phyloP scores from a whole-genome alignment of 2,113 vertebrate genomes.

The Marmota flaviventris region DNA sequence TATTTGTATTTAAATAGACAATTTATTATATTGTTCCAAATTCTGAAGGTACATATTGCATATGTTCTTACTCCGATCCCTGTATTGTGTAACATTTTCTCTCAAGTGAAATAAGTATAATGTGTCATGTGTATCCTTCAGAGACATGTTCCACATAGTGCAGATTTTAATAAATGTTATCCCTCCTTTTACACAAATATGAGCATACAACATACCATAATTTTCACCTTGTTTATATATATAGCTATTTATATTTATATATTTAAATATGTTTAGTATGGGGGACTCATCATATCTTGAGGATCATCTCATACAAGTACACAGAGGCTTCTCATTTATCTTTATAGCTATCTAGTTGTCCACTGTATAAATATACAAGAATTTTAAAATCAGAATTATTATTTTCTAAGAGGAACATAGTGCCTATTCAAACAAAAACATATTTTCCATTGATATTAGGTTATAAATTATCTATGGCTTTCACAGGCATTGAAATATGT shows the following conservation, averaged over 20 bases:
- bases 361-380: background rate
- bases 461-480: background rate
- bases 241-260: background rate
- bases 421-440: background rate
- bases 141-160: background rate
- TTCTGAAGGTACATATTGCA: background rate
- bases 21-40: background rate
- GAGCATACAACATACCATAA: background rate
- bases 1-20: slow-evolving; percentile 42
- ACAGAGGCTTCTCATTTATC: background rate
- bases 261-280: background rate
- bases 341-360: background rate
- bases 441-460: background rate
- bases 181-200: background rate
- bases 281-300: background rate
- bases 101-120: background rate
- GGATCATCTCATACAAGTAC: background rate
- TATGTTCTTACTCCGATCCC: background rate
- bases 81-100: background rate
- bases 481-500: background rate
- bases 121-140: background rate
- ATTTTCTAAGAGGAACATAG: slow-evolving; percentile 60
- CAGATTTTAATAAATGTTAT: background rate
- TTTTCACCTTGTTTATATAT: background rate
- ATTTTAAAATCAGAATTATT: slow-evolving; percentile 11